Percentiles rank a stretch among this genome's conserved stretches.
Evolutionary conservation across 2,888 invertebrate genomes (phyloP).

Genomic region (Leptura quadrifasciata): DNA sequence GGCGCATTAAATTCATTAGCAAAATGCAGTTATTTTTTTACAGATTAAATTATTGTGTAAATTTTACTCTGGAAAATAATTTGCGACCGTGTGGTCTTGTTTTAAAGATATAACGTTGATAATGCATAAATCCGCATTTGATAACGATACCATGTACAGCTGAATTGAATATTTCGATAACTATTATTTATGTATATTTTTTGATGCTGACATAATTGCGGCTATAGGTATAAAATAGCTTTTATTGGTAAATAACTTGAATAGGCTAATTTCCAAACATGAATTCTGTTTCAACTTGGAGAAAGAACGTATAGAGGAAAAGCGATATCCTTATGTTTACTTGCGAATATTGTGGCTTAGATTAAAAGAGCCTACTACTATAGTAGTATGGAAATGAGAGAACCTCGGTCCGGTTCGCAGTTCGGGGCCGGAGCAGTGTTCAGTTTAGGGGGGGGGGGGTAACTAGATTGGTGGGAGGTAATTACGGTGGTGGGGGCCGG

Average conservation of each 20-base stretch:
- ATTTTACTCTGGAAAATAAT: conserved; percentile 9
- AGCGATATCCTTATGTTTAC: too few species aligned
- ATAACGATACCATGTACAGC: background rate
- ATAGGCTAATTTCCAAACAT: background rate
- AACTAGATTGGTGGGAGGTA: too few species aligned
- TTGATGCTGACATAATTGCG: background rate
- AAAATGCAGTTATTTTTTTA: conserved; percentile 14
- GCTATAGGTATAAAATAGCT: background rate
- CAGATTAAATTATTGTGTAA: background rate
- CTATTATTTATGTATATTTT: background rate
- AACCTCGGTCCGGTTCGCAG: too few species aligned
- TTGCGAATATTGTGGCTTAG: too few species aligned
- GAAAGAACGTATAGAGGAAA: background rate
- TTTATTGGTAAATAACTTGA: background rate
- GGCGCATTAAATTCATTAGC: conserved; percentile 15
- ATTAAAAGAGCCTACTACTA: too few species aligned
- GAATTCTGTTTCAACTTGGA: background rate
- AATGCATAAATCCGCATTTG: background rate
- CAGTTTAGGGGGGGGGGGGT: too few species aligned
- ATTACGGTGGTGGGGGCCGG: too few species aligned
- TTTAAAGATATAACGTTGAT: background rate
- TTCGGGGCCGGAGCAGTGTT: too few species aligned
- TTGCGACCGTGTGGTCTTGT: background rate
- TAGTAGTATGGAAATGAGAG: too few species aligned
- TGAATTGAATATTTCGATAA: background rate